Percentiles rank a stretch among this genome's conserved stretches.
These are phyloP conservation scores for Drosophila cognata DNA, from an alignment of 2,888 invertebrate species.

Conservation along the genomic window DNA sequence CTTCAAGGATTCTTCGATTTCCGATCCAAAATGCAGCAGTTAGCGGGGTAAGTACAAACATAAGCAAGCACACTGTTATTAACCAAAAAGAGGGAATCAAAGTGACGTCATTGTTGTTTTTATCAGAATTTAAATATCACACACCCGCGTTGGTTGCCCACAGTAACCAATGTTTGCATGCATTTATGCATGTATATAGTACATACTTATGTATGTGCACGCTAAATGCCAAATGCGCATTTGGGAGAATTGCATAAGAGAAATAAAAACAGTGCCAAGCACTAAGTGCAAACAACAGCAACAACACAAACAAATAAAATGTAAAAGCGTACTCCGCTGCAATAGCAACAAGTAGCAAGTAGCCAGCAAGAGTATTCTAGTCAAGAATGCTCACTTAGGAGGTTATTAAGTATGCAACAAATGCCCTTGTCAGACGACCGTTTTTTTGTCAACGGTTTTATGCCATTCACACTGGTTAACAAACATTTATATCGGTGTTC, in stretches of 20 bases:
- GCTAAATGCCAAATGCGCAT: slow-evolving; percentile 58
- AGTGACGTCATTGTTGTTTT: slow-evolving; percentile 55
- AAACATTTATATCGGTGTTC: neutral
- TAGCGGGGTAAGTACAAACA: neutral
- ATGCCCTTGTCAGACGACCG: neutral
- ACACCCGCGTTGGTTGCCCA: slow-evolving; percentile 1
- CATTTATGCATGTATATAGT: neutral
- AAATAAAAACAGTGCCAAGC: slow-evolving; percentile 40
- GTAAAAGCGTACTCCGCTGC: slow-evolving; percentile 24
- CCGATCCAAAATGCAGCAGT: neutral
- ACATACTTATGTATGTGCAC: slow-evolving; percentile 5
- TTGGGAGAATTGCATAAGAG: slow-evolving; percentile 60
- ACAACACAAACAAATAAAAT: slow-evolving; percentile 44
- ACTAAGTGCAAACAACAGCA: slow-evolving; percentile 41
- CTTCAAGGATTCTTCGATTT: neutral
- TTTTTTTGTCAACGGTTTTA: neutral
- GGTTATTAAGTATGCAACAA: neutral
- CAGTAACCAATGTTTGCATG: slow-evolving; percentile 11
- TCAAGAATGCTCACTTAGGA: neutral
- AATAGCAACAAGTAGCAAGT: slow-evolving; percentile 19
- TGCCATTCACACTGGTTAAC: neutral
- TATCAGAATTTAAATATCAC: slow-evolving; percentile 6
- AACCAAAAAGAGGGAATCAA: slow-evolving; percentile 21
- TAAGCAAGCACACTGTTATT: neutral
- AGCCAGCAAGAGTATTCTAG: slow-evolving; percentile 1